Percentiles rank a stretch among this genome's conserved stretches.
phyloP scores from a whole-genome alignment of 2,888 invertebrate genomes.

The Tethea ocularis region DNA sequence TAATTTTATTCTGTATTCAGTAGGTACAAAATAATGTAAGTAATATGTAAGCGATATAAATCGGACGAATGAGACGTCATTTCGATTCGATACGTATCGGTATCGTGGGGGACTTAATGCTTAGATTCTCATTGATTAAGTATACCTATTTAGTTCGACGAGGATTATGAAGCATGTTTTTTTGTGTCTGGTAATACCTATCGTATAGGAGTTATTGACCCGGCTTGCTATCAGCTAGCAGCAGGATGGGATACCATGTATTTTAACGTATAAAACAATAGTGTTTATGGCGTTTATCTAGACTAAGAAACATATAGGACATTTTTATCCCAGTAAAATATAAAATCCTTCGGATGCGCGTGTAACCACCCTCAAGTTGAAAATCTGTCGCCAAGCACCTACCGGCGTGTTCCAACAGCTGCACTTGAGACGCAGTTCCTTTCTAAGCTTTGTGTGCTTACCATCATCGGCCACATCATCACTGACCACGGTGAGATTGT shows the following conservation, averaged over 20 bases:
- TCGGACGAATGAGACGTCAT: slow-evolving; percentile 81
- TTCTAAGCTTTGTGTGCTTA: no score
- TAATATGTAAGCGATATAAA: slow-evolving; percentile 65
- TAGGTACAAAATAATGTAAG: slow-evolving; percentile 30
- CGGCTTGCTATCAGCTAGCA: slow-evolving; percentile 14
- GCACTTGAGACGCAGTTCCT: no score
- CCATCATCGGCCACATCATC: no score
- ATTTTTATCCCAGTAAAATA: no score
- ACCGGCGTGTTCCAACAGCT: no score
- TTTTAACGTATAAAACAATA: neutral
- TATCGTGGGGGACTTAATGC: slow-evolving; percentile 67
- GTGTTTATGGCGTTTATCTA: no score
- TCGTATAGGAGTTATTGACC: slow-evolving; percentile 13
- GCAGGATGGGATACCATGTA: neutral
- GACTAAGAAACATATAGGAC: no score
- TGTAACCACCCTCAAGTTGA: no score
- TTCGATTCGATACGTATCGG: slow-evolving; percentile 76
- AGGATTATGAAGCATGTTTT: slow-evolving; percentile 51
- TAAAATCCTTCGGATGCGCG: no score
- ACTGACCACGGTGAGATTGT: no score
- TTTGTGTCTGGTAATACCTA: slow-evolving; percentile 35
- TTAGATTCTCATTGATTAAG: slow-evolving; percentile 74
- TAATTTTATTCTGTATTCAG: slow-evolving; percentile 35
- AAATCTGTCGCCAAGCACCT: no score
- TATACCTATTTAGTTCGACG: slow-evolving; percentile 69